Base-by-base conservation (phyloP, 2,113 vertebrate genomes). In the Phylloscopus trochiloides region DNA sequence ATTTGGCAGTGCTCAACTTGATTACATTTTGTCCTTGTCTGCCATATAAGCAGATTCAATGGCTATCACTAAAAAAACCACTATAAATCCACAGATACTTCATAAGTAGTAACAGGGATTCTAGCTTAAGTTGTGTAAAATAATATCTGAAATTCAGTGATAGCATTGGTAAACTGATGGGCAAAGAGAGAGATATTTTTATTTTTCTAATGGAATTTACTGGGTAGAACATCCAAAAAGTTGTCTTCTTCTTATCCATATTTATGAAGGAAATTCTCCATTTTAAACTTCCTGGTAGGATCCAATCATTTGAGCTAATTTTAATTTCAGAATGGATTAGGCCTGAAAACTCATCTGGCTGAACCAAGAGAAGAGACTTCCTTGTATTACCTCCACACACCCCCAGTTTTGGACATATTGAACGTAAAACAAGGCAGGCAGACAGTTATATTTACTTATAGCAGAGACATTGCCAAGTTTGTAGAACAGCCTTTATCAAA, bases 401-500 rank as follows among this genome's bases (percentile, higher is more conserved):
- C 25, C 58, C 20, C 61, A 59, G 0, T 90, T 94, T 72, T 95
- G 86, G 90, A 87, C 1, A 0, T 54, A 92, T 7, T 91, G 86
- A 92, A 91, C 88, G 68, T 74, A 94, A 90, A 92, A 77, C 79
- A 95, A 92, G 76, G 72, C 75, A 96, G 59, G 65, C 91, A 96
- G 90, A 85, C 79, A 86, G 73, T 95, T 80, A 24, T 94, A 93
- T 95, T 96, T 94, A 94, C 93, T 91, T 80, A 28, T 0, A 88
- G 76, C 40, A 96, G 71, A 79, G 70, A 75, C 88, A 92, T 68
- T 94, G 94, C 96, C 96, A 96, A 95, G 88, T 83, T 67, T 91
- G 94, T 50, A 92, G 88, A 96, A 91, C 59, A 89, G 74, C 72
- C 83, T 97, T 93, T 96, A 95, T 96, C 85, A 94, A 95, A 96